Evolutionary conservation across 1,140 invertebrate species (phyloP), one percentile per base, ranked within the genome.

Genomic region (Frieseomelitta varia): DNA sequence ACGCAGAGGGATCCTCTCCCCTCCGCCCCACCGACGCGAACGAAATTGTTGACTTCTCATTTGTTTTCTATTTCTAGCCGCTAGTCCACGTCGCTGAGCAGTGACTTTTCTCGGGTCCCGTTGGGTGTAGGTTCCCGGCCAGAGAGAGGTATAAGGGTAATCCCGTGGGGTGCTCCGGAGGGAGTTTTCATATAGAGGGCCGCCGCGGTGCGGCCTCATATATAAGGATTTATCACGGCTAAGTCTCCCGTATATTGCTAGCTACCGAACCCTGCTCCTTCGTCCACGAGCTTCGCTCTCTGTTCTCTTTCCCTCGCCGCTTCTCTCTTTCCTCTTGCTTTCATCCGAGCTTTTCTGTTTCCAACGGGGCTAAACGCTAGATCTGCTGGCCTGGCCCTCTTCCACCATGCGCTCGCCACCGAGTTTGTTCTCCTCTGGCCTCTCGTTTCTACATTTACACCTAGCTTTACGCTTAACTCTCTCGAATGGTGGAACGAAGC

Each of bases 221-320:
- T 94, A 94, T 94, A 94, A 94, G 93, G 93, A 94, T 94, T 94
- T 94, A 94, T 94, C 93, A 93, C 92, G 91, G 93, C 92, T 94
- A 94, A 94, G 92, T 93, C 93, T 93, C 85, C 91, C 91, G 93
- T 94, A 94, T 93, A 94, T 95, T 94, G 93, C 92, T 88, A 91
- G 91, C 88, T 92, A 90, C 92, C 93, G 93, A 94, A 89, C 84
- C 84, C 81, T 91, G 87, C 82, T 90, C 87, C 87, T 88, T 79
- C 87, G 88, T 89, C 82, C 74, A 53, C 75, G 53, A 72, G 51
- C 80, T 58, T 65, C 39, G 67, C n/a, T 39, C 39, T 82, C 55
- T 34, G 30, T 53, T 75, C 39, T 19, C 81, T 39, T 75, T n/a
- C 27, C n/a, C 71, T 30, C 81, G 51, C 77, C n/a, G 17, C 80